Conservation (phyloP, 64 coral and sea anemone genomes). For the Exaiptasia diaphana region DNA sequence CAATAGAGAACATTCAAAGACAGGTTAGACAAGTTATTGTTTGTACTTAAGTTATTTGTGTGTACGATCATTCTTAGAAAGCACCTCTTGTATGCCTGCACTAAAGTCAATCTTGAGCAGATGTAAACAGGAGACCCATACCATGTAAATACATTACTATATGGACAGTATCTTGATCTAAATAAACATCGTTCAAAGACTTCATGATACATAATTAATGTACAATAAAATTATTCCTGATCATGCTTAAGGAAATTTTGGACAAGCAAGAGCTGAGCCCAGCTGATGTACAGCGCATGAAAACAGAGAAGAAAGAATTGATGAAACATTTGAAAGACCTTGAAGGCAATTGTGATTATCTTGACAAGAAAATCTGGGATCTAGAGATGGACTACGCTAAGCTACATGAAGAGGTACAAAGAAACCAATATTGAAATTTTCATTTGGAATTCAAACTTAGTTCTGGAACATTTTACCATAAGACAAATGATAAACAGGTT, state of each 20-base stretch:
- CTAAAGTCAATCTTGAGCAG: too few relatives aligned
- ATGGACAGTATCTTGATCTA: too few relatives aligned
- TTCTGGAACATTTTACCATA: not conserved
- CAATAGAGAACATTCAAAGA: slow-evolving; percentile 52
- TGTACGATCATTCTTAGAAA: too few relatives aligned
- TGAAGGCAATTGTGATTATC: slow-evolving; percentile 67
- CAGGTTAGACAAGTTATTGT: too few relatives aligned
- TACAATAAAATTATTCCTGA: too few relatives aligned
- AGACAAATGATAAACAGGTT: not conserved
- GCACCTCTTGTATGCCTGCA: too few relatives aligned
- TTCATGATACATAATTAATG: too few relatives aligned
- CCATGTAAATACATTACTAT: too few relatives aligned
- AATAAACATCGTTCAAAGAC: too few relatives aligned
- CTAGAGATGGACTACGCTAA: slow-evolving; percentile 95
- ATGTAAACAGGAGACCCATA: too few relatives aligned
- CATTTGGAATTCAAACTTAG: not conserved
- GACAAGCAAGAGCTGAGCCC: slow-evolving; percentile 90
- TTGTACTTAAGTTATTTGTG: too few relatives aligned
- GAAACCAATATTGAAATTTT: not conserved
- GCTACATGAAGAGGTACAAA: slow-evolving; percentile 76
- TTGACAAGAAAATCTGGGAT: slow-evolving; percentile 91
- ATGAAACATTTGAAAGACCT: slow-evolving; percentile 59
- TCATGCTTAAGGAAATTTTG: slow-evolving; percentile 23
- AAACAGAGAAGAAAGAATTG: slow-evolving; percentile 77
- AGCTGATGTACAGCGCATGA: slow-evolving; percentile 83